phyloP scores from a whole-genome alignment of 1,140 invertebrate genomes.

The Pachypeltis micranthus region DNA sequence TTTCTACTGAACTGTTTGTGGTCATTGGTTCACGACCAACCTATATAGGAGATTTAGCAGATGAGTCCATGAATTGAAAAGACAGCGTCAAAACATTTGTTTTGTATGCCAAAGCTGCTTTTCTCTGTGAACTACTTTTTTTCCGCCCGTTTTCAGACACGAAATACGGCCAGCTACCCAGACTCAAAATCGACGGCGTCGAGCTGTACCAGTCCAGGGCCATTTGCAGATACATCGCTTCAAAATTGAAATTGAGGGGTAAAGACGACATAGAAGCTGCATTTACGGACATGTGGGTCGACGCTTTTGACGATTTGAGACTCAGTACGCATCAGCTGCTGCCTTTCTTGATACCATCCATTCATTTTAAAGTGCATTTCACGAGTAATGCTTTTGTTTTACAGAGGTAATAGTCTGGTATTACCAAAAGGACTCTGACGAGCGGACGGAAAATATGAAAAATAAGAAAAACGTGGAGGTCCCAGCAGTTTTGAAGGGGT shows the following conservation, averaged over 20 bases:
- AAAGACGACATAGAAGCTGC: not conserved
- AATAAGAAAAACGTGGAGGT: not conserved
- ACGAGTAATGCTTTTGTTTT: not conserved
- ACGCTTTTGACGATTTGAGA: not conserved
- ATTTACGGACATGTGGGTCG: conserved; percentile 2
- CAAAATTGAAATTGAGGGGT: not conserved
- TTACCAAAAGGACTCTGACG: not conserved
- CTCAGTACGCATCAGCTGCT: not conserved
- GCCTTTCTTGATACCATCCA: too few species aligned
- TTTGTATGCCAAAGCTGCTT: too few species aligned
- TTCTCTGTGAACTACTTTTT: too few species aligned
- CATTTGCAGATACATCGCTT: conserved; percentile 4
- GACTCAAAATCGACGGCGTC: conserved; percentile 3
- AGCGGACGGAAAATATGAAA: not conserved
- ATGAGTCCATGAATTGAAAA: too few species aligned
- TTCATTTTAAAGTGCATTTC: not conserved
- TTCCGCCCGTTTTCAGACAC: not conserved
- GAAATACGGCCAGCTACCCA: not conserved
- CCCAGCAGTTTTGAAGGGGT: not conserved
- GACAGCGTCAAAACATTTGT: too few species aligned
- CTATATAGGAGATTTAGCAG: too few species aligned
- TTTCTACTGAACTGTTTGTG: too few species aligned
- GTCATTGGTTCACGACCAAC: too few species aligned
- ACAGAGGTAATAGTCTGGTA: not conserved
- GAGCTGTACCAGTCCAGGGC: not conserved